Base-by-base conservation (phyloP, 1,140 invertebrate genomes). In the Plectrocnemia conspersa region DNA sequence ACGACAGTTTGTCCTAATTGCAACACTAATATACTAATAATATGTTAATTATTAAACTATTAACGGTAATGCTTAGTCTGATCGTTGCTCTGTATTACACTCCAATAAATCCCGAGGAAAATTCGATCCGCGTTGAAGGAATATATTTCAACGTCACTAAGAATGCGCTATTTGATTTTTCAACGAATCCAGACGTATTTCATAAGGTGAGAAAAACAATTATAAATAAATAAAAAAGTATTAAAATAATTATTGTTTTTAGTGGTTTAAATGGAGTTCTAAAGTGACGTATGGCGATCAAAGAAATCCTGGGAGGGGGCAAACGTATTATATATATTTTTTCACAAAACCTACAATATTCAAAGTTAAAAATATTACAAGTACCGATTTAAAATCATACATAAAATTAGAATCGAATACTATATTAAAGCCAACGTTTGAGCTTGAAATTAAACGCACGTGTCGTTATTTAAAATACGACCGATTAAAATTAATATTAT, bases 81-180 rank as follows among this genome's bases (percentile, higher is more conserved):
- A 3, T 47, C 21, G 5, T 47, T 10, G 29, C 13, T 32, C 19
- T 47, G 21, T 32, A 47, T 32, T 16, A 13, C 6, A 47, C 44
- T 11, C 9, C 19, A 29, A 18, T 45, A 18, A 16, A n/a, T 13
- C 23, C 19, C 23, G 23, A 47, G 2, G 44, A 47, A 47, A 47
- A 47, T 18, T n/a, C 19, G 5, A 18, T 16, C 6, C 13, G 16
- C 7, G 27, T 32, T 4, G 42, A 45, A 45, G 25, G 21, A 13
- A 47, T 47, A 13, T 29, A 27, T 47, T 47, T 47, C 25, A 47
- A 47, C n/a, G 44, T 47, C 2, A 2, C 44, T 13, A 25, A 27
- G 4, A 18, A 29, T 18, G n/a, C 29, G 15, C 18, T 47, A 11
- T 47, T 47, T 19, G 27, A 47, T 29, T 47, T 47, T 16, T 19